These are phyloP conservation scores for Aphelenchoides besseyi DNA, from an alignment of 1,140 invertebrate genomes.

Conservation along the genomic window DNA sequence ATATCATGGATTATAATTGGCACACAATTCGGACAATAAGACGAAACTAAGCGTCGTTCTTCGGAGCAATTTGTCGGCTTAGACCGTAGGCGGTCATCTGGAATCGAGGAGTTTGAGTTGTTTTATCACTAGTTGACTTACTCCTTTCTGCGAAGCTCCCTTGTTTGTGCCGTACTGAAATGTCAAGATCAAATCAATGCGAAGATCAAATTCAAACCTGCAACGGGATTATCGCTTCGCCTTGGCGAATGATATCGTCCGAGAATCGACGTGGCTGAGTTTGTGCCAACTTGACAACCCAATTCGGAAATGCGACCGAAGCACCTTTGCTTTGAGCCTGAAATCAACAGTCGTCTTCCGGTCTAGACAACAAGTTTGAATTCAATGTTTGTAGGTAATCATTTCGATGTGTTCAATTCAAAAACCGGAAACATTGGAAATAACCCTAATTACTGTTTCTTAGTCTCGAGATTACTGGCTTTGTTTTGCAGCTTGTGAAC, in stretches of 20 bases:
- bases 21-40: background rate
- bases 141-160: slow-evolving; percentile 66
- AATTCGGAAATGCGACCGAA: slow-evolving; percentile 64
- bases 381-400: background rate
- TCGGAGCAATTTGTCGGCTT: background rate
- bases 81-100: slow-evolving; percentile 3
- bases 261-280: slow-evolving; percentile 66
- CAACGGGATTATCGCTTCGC: slow-evolving; percentile 66
- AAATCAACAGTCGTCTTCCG: slow-evolving; percentile 21
- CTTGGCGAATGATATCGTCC: slow-evolving; percentile 65
- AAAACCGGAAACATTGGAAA: too few relatives aligned
- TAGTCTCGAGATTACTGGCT: too few relatives aligned
- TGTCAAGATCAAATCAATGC: slow-evolving; percentile 60
- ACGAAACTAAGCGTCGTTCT: background rate
- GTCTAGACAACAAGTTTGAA: slow-evolving; percentile 1
- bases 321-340: slow-evolving; percentile 67
- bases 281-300: slow-evolving; percentile 68
- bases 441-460: too few relatives aligned
- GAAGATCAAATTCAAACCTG: slow-evolving; percentile 36
- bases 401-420: background rate
- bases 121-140: slow-evolving; percentile 47
- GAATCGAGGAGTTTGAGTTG: background rate
- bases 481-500: too few relatives aligned
- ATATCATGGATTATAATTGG: too few relatives aligned
- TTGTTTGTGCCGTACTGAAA: slow-evolving; percentile 67